These are phyloP conservation scores for Drosophila algonquin DNA, from an alignment of 2,888 invertebrate species.

Conservation along the genomic window DNA sequence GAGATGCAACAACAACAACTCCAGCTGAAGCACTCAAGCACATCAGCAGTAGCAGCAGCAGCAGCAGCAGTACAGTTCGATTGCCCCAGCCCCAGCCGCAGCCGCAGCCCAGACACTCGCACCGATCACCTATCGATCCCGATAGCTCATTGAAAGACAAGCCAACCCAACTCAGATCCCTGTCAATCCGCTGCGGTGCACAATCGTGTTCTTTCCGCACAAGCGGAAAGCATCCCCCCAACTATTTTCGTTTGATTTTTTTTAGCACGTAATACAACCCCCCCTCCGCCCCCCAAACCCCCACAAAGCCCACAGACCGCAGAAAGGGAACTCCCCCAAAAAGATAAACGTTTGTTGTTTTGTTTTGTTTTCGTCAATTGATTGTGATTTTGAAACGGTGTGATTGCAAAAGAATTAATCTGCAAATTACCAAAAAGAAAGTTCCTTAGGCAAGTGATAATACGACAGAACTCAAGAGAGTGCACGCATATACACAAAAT, in stretches of 20 bases:
- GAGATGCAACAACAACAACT: slow-evolving; percentile 37
- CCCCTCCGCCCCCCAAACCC: not conserved
- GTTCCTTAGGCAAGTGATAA: slow-evolving; percentile 80
- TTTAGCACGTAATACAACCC: slow-evolving; percentile 31
- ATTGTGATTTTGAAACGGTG: slow-evolving; percentile 72
- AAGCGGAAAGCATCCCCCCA: not conserved
- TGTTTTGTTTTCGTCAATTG: slow-evolving; percentile 59
- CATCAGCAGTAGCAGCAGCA: slow-evolving; percentile 1
- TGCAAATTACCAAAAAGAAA: slow-evolving; percentile 61
- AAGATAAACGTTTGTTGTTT: slow-evolving; percentile 24
- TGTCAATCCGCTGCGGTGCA: slow-evolving; percentile 7
- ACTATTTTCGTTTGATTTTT: slow-evolving; percentile 16
- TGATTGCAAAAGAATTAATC: slow-evolving; percentile 71
- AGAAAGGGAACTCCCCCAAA: slow-evolving; percentile 8
- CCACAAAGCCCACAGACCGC: slow-evolving; percentile 7
- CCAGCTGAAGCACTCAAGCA: not conserved
- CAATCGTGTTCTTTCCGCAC: slow-evolving; percentile 9
- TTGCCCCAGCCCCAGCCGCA: not conserved
- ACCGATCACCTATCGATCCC: slow-evolving; percentile 14
- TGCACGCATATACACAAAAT: slow-evolving; percentile 8
- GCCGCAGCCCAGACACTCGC: slow-evolving; percentile 11
- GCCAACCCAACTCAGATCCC: not conserved
- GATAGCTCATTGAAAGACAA: slow-evolving; percentile 22
- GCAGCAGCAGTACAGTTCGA: slow-evolving; percentile 1
- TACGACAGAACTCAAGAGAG: slow-evolving; percentile 16